Conservation (phyloP, 2,888 invertebrate species). For the Drosophila sordidula region DNA sequence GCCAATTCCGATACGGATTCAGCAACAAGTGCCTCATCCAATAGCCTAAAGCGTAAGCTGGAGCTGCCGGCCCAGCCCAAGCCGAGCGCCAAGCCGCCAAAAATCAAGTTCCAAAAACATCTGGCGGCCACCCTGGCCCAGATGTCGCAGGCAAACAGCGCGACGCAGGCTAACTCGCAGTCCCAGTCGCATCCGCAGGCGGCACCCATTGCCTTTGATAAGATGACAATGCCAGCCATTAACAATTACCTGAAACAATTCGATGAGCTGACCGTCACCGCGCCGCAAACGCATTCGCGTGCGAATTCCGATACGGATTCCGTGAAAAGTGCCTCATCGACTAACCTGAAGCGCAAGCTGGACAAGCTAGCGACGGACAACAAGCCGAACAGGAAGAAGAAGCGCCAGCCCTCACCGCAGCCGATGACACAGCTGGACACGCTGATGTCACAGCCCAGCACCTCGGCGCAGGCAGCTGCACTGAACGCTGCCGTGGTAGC, state of each 20-base stretch:
- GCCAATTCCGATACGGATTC: slow-evolving; percentile 82
- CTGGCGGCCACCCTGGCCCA: slow-evolving; percentile 45
- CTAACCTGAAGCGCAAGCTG: slow-evolving; percentile 53
- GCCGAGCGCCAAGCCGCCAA: slow-evolving; percentile 51
- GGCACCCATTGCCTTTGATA: slow-evolving; percentile 40
- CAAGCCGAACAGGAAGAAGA: slow-evolving; percentile 52
- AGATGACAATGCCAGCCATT: slow-evolving; percentile 37
- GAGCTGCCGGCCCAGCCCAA: slow-evolving; percentile 24
- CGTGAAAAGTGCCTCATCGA: slow-evolving; percentile 64
- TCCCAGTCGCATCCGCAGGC: neutral
- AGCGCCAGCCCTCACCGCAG: slow-evolving; percentile 20
- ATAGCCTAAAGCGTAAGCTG: slow-evolving; percentile 65
- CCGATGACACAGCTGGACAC: slow-evolving; percentile 44
- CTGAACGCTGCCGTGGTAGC: slow-evolving; percentile 45
- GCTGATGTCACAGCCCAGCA: slow-evolving; percentile 55
- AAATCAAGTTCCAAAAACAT: slow-evolving; percentile 57
- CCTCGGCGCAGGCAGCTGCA: slow-evolving; percentile 64
- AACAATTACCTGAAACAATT: slow-evolving; percentile 53
- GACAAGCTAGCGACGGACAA: slow-evolving; percentile 26
- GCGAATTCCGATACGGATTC: slow-evolving; percentile 77
- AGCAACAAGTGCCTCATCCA: slow-evolving; percentile 78
- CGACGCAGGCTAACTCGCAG: slow-evolving; percentile 3
- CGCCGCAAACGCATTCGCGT: slow-evolving; percentile 50
- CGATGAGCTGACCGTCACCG: slow-evolving; percentile 58
- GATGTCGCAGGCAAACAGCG: slow-evolving; percentile 29